Evolutionary conservation across 2,888 invertebrate species (phyloP), one percentile per base, ranked within the genome.

Genomic region (Nomada hirtipes): DNA sequence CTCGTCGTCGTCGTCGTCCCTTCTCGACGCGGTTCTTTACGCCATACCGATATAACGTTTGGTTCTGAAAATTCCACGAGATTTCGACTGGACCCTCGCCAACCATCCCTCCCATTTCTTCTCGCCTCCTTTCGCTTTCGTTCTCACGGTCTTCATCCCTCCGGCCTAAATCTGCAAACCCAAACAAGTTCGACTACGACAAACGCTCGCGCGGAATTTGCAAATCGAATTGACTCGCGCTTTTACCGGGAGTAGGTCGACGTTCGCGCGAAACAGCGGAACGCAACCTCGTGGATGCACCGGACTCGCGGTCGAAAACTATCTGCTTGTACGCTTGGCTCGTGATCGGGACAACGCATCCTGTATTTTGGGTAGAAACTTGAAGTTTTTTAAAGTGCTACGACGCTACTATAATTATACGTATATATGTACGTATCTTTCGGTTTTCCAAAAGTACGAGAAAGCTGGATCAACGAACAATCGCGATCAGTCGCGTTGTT

Each of bases 181-280:
- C 20, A n/a, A 60, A 59, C 47, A 65, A 23, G 55, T 11, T 4
- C 59, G 61, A 57, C 50, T 53, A 55, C 57, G 53, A n/a, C 52
- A 53, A 79, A 72, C 76, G 80, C 86, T 86, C 84, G 74, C 64
- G 23, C 68, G 75, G 86, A 86, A 87, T 89, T 83, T 83, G 74
- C 85, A 86, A 87, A 89, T 90, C 88, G 91, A 93, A 93, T 93
- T 93, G 93, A 93, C 93, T 93, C 93, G 92, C 92, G 92, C 92
- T 91, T 91, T 91, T 91, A 91, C 91, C 91, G 93, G 93, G 93
- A 93, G 93, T 93, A 93, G 93, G 90, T 85, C 36, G 60, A 89
- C 85, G 79, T 75, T 55, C 57, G 29, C 67, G 52, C 53, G 61
- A 75, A 76, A 80, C 74, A 50, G 36, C 69, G 64, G 50, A 67